A percentile compares a stretch with the other conserved stretches of the same genome.
Evolutionary conservation across 2,113 vertebrate species (phyloP).

Genomic region (Syngnathus floridae): DNA sequence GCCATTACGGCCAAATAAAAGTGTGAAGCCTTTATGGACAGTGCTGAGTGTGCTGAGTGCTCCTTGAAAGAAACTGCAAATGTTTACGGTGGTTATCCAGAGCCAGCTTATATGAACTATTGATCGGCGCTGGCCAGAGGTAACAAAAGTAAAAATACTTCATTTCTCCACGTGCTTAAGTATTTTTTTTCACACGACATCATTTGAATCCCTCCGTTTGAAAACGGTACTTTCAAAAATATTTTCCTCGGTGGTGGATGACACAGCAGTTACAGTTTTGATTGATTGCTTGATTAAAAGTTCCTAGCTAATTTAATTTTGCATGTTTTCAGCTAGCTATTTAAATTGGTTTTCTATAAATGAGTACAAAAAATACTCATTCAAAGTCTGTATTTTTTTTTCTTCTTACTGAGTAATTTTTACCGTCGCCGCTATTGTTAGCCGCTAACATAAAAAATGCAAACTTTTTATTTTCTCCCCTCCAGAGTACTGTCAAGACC

Average conservation of each 20-base stretch:
- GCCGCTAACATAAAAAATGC: neutral
- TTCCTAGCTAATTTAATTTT: too few species aligned
- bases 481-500: constrained; percentile 5
- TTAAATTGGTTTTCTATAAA: too few species aligned
- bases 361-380: too few species aligned
- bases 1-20: constrained; percentile 27
- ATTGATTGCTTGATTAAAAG: neutral
- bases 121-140: neutral
- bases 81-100: constrained; percentile 26
- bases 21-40: constrained; percentile 32
- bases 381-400: too few species aligned
- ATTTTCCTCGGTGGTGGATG: neutral
- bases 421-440: neutral
- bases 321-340: too few species aligned
- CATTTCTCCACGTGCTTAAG: neutral
- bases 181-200: neutral
- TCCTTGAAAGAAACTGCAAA: constrained; percentile 9
- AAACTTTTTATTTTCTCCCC: neutral
- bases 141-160: neutral
- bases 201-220: neutral
- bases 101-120: neutral
- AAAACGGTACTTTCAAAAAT: neutral
- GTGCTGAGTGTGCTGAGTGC: neutral
- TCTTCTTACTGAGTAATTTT: neutral
- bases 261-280: neutral